Conservation (phyloP, 2,888 invertebrate genomes). For the Clivina fossor region DNA sequence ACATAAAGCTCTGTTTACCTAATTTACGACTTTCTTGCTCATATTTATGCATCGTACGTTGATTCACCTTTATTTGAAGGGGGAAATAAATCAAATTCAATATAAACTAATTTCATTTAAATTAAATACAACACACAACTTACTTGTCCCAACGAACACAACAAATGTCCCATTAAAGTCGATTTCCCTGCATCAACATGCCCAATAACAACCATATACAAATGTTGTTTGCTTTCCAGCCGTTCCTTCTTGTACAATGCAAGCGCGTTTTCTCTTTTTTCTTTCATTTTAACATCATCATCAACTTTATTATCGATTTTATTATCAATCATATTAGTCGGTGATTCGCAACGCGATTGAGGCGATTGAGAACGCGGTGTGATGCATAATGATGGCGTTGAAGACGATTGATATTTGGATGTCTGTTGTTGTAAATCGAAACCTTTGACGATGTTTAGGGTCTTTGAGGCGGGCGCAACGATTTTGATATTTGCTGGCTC, state of each 20-base stretch:
- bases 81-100: background rate
- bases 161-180: constrained; percentile 93
- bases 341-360: constrained; percentile 8
- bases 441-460: constrained; percentile 59
- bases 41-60: constrained; percentile 91
- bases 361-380: background rate
- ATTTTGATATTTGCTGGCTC: too few relatives aligned
- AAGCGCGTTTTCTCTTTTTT: constrained; percentile 61
- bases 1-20: constrained; percentile 97
- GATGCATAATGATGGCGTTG: constrained; percentile 56
- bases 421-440: constrained; percentile 58
- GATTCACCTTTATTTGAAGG: constrained; percentile 59
- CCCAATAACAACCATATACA: constrained; percentile 91
- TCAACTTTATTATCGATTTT: too few relatives aligned
- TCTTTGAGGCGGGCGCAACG: constrained; percentile 54
- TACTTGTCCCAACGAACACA: constrained; percentile 82
- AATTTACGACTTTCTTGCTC: constrained; percentile 96
- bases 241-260: constrained; percentile 72
- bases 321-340: too few relatives aligned
- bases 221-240: constrained; percentile 77
- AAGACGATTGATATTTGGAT: constrained; percentile 71
- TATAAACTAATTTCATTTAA: constrained; percentile 8
- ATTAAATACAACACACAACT: constrained; percentile 43
- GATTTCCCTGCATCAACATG: constrained; percentile 98
- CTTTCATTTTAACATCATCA: too few relatives aligned